Evolutionary conservation across 2,113 vertebrate genomes (phyloP), one percentile per base, ranked within the genome.

Genomic region (Mohoua ochrocephala): DNA sequence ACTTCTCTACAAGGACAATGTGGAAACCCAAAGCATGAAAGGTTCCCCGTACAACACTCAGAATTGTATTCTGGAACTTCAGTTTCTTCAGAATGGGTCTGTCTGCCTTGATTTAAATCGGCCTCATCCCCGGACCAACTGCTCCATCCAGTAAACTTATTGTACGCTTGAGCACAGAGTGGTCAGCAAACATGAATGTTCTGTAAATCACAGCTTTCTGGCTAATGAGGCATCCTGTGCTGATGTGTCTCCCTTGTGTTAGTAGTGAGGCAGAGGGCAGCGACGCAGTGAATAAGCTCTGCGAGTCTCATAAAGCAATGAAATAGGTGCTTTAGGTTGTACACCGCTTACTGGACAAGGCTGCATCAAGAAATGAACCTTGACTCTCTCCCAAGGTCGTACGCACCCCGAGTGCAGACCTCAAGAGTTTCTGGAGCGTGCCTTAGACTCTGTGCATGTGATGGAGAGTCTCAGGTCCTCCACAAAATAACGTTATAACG

Each of bases 121-220:
- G 27, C n/a, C 6, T 23, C 69, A 41, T 70, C 27, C 68, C 52
- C 90, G 60, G 39, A 52, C 39, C 47, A 65, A 23, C 71, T 10
- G 10, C 59, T 83, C 60, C 44, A 57, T 70, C 42, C 78, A 88
- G 54, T 61, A 59, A 74, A 49, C 3, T 1, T 39, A 18, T 0
- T 50, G 54, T 64, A 33, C 0, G 0, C 35, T 54, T 57, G 84
- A 73, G 67, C 54, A 63, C 42, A 31, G 59, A 39, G 50, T 70
- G 70, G 59, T 85, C 81, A 74, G 37, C 53, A 87, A 87, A 56
- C 30, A 65, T 47, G n/a, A 35, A 42, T 59, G 79, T 84, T 84
- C 47, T 23, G 33, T 81, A 83, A 89, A 89, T 92, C 76, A 89
- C 64, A 68, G 22, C 35, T 63, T 89, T 69, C 73, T 84, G 65